Percentiles rank a stretch among this genome's conserved stretches.
Evolutionary conservation across 2,888 invertebrate species (phyloP).

Genomic region (Oxycera nigricornis): DNA sequence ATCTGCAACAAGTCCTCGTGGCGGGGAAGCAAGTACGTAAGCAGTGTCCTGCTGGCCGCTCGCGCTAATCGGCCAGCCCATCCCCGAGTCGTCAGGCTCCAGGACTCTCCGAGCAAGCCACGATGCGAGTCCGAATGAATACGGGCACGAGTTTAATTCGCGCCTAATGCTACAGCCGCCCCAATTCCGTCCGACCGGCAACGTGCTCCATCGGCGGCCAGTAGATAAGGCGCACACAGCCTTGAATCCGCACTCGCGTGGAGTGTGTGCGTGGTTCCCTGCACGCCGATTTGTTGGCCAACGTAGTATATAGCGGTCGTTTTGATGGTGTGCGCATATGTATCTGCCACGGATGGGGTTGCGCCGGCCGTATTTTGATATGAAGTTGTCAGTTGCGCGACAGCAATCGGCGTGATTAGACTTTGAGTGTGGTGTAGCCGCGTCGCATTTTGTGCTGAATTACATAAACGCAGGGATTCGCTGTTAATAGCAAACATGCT

Average conservation of each 20-base stretch:
- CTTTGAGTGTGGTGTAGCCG: constrained; percentile 50
- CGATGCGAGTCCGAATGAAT: constrained; percentile 43
- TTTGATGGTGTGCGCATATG: constrained; percentile 19
- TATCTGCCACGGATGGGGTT: constrained; percentile 23
- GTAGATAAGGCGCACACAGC: constrained; percentile 27
- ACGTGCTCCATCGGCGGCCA: constrained; percentile 28
- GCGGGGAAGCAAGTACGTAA: background rate
- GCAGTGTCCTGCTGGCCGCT: background rate
- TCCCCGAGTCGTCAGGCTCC: background rate
- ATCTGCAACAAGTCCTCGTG: constrained; percentile 3
- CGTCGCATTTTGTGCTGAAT: constrained; percentile 9
- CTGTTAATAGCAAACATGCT: constrained; percentile 20
- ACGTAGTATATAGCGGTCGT: background rate
- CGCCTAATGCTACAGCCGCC: background rate
- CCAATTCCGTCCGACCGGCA: background rate
- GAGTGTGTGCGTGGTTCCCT: constrained; percentile 25
- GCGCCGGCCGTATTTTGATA: constrained; percentile 45
- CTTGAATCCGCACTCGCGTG: no score
- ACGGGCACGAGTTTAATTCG: constrained; percentile 30
- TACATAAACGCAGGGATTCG: constrained; percentile 25
- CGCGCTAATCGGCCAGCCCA: constrained; percentile 15
- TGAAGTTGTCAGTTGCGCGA: constrained; percentile 65
- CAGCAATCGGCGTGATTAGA: constrained; percentile 68
- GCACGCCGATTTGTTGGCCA: constrained; percentile 17
- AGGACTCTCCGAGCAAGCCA: constrained; percentile 26